Evolutionary conservation across 2,797 vertebrate genomes (phyloP).

Genomic region (Gobionotothen gibberifrons): DNA sequence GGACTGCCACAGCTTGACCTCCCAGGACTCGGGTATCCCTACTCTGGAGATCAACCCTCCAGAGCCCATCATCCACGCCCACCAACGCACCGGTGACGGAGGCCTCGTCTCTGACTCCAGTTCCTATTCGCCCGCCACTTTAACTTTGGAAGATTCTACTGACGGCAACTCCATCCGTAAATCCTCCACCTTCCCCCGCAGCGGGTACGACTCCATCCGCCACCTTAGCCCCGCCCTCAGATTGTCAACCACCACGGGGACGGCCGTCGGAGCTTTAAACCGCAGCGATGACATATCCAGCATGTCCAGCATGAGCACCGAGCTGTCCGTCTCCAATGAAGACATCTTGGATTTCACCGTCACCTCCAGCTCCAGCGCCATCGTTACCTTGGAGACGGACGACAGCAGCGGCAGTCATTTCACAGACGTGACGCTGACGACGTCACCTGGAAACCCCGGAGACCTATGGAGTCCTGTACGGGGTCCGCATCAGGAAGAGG

Average conservation of each 20-base stretch:
- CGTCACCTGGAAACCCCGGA: slow-evolving; percentile 57
- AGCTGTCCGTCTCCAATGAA: slow-evolving; percentile 93
- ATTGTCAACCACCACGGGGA: slow-evolving; percentile 20
- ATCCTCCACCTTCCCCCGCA: slow-evolving; percentile 91
- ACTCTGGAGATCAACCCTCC: slow-evolving; percentile 92
- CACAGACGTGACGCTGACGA: slow-evolving; percentile 84
- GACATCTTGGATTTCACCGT: slow-evolving; percentile 92
- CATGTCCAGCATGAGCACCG: slow-evolving; percentile 93
- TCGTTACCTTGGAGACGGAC: slow-evolving; percentile 91
- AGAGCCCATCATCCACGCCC: slow-evolving; percentile 81
- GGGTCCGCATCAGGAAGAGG: slow-evolving; percentile 69
- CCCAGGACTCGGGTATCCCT: slow-evolving; percentile 93
- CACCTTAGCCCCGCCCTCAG: slow-evolving; percentile 81
- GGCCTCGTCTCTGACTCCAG: slow-evolving; percentile 64
- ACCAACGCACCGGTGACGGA: slow-evolving; percentile 68
- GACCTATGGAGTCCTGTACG: slow-evolving; percentile 62
- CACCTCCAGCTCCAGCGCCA: slow-evolving; percentile 92
- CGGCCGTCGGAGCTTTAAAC: slow-evolving; percentile 67
- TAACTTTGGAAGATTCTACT: slow-evolving; percentile 71
- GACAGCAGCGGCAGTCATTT: slow-evolving; percentile 80
- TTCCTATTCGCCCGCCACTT: slow-evolving; percentile 77
- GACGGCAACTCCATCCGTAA: slow-evolving; percentile 79
- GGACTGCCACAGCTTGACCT: slow-evolving; percentile 87
- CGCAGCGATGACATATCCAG: slow-evolving; percentile 92
- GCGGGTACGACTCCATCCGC: slow-evolving; percentile 85